Conservation (phyloP, 2,888 invertebrate genomes). For the Tryphoninae sp. region DNA sequence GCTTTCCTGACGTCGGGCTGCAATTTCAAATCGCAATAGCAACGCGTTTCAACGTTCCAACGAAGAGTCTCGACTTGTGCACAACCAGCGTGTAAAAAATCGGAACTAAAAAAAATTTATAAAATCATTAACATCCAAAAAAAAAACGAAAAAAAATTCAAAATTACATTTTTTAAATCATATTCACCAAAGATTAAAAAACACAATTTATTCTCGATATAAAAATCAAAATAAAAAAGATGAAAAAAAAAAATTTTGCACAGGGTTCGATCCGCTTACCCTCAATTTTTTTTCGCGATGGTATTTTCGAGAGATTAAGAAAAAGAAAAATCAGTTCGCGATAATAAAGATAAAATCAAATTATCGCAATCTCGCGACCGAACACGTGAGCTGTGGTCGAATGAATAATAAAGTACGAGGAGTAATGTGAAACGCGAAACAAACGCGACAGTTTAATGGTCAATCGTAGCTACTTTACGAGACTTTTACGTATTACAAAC, state of each 20-base stretch:
- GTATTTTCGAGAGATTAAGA: background rate
- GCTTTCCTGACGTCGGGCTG: background rate
- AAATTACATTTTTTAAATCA: too few species aligned
- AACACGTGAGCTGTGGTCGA: conserved; percentile 10
- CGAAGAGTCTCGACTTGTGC: background rate
- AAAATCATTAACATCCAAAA: too few species aligned
- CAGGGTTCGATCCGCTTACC: too few species aligned
- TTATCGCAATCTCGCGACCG: conserved; percentile 26
- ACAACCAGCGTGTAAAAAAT: too few species aligned
- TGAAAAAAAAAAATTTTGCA: background rate
- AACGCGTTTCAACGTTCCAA: background rate
- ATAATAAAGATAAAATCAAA: background rate
- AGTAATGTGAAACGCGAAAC: conserved; percentile 32
- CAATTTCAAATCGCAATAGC: background rate
- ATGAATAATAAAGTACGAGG: conserved; percentile 22
- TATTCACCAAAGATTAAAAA: background rate
- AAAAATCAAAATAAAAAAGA: background rate
- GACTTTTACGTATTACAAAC: conserved; percentile 43
- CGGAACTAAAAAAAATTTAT: too few species aligned
- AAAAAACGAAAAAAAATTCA: too few species aligned
- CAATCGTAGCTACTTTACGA: conserved; percentile 45
- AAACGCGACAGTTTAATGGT: conserved; percentile 47
- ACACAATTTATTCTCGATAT: background rate
- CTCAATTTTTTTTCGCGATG: too few species aligned
- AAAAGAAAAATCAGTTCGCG: conserved; percentile 8